Percentiles rank a stretch among this genome's conserved stretches.
phyloP scores from a whole-genome alignment of 1,140 invertebrate species.

The Tetramorium simillimum region DNA sequence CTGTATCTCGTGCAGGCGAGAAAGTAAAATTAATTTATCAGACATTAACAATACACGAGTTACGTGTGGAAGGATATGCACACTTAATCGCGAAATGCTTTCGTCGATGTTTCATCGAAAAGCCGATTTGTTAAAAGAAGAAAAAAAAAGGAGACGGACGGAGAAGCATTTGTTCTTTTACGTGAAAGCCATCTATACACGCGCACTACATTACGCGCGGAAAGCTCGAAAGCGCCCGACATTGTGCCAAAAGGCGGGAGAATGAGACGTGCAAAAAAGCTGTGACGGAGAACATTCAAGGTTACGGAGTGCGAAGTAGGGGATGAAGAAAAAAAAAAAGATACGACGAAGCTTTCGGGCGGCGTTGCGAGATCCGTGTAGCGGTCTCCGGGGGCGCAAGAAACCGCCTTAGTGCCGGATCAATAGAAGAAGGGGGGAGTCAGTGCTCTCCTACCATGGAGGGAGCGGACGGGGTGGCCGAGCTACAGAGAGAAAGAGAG shows the following conservation, averaged over 20 bases:
- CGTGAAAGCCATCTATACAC: not conserved
- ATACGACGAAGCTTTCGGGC: conserved; percentile 28
- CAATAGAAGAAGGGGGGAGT: conserved; percentile 80
- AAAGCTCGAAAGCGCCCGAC: conserved; percentile 50
- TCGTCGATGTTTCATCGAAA: not conserved
- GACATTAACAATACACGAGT: not conserved
- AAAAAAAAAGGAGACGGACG: not conserved
- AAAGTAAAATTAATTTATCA: not conserved
- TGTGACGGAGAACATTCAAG: conserved; percentile 56
- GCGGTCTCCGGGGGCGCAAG: conserved; percentile 77
- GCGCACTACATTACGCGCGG: conserved; percentile 4
- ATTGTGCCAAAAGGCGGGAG: conserved; percentile 43
- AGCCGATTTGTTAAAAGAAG: not conserved
- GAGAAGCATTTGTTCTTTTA: not conserved
- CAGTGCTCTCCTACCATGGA: conserved; percentile 70
- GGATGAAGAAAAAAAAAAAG: conserved; percentile 41
- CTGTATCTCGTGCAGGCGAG: not conserved
- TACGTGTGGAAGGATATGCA: not conserved
- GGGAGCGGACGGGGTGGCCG: conserved; percentile 68
- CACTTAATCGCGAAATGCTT: not conserved
- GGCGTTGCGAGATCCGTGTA: conserved; percentile 63
- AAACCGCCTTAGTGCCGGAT: conserved; percentile 82
- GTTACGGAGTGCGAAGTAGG: conserved; percentile 59
- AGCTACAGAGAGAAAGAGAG: conserved; percentile 45
- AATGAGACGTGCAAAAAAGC: conserved; percentile 51